Evolutionary conservation across 2,113 vertebrate species (phyloP).

Genomic region (Corythornis vintsioides): DNA sequence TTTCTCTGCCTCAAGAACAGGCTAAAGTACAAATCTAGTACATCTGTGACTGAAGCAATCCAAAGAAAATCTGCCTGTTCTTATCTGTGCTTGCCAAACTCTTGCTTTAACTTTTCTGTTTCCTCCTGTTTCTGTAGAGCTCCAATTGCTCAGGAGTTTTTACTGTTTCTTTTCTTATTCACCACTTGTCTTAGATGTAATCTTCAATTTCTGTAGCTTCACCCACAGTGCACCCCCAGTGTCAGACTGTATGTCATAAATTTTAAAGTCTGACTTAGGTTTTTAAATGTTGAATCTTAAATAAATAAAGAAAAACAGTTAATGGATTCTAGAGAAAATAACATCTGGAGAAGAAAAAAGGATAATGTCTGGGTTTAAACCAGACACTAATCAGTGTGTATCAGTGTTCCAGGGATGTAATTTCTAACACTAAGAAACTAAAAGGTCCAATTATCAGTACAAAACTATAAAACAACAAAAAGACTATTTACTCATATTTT

Average conservation of each 20-base stretch:
- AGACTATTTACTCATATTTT: neutral
- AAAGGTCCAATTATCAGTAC: neutral
- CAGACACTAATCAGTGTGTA: neutral
- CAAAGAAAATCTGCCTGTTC: conserved; percentile 5
- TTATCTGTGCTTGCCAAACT: conserved; percentile 24
- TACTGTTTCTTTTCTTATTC: neutral
- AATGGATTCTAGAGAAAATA: neutral
- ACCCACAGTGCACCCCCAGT: neutral
- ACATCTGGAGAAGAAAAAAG: neutral
- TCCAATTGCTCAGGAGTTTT: neutral
- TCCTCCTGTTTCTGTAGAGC: neutral
- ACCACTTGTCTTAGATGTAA: neutral
- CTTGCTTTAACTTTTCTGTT: neutral
- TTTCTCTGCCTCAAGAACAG: neutral
- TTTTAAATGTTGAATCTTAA: neutral
- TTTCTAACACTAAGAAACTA: neutral
- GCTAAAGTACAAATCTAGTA: conserved; percentile 16
- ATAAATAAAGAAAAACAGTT: neutral
- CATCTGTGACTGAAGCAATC: conserved; percentile 25
- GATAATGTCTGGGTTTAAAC: neutral
- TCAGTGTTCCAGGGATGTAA: neutral
- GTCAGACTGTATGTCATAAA: neutral
- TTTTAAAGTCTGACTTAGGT: neutral
- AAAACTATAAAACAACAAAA: neutral
- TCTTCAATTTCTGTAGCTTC: neutral